These are phyloP conservation scores for Pempheris klunzingeri DNA, from an alignment of 2,797 vertebrate species.

Conservation along the genomic window DNA sequence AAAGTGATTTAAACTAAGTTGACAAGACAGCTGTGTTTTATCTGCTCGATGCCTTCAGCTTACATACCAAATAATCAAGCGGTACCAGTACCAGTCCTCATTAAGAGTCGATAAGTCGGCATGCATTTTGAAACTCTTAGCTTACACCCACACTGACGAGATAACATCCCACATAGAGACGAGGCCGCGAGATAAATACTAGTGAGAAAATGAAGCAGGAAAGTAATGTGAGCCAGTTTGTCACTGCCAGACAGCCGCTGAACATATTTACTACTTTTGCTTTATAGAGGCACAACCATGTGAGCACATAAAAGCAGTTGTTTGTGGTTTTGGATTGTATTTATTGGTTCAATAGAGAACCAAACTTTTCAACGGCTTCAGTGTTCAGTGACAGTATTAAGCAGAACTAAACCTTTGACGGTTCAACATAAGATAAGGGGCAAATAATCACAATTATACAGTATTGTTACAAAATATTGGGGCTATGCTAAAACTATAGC, in stretches of 20 bases:
- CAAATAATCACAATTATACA: not conserved
- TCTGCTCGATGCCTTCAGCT: constrained; percentile 28
- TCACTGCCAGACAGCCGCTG: constrained; percentile 37
- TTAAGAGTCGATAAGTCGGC: constrained; percentile 11
- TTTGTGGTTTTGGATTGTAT: constrained; percentile 37
- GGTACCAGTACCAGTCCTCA: constrained; percentile 10
- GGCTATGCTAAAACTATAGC: not conserved
- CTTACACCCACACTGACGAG: constrained; percentile 42
- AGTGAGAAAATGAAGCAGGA: constrained; percentile 12
- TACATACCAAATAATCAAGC: constrained; percentile 27
- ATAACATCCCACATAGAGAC: constrained; percentile 48
- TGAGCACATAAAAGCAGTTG: constrained; percentile 36
- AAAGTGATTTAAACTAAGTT: constrained; percentile 19
- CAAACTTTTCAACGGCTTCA: constrained; percentile 34
- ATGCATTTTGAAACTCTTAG: constrained; percentile 32
- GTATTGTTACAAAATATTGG: not conserved
- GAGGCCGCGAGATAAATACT: constrained; percentile 32
- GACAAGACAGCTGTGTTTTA: constrained; percentile 46
- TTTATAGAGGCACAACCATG: constrained; percentile 43
- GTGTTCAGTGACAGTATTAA: constrained; percentile 6
- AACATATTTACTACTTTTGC: constrained; percentile 39
- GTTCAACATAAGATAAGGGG: not conserved
- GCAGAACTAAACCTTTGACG: not conserved
- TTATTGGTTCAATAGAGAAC: constrained; percentile 17
- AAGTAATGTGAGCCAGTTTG: constrained; percentile 28